Base-by-base conservation (phyloP, 2,113 vertebrate genomes). In the Larimichthys crocea region DNA sequence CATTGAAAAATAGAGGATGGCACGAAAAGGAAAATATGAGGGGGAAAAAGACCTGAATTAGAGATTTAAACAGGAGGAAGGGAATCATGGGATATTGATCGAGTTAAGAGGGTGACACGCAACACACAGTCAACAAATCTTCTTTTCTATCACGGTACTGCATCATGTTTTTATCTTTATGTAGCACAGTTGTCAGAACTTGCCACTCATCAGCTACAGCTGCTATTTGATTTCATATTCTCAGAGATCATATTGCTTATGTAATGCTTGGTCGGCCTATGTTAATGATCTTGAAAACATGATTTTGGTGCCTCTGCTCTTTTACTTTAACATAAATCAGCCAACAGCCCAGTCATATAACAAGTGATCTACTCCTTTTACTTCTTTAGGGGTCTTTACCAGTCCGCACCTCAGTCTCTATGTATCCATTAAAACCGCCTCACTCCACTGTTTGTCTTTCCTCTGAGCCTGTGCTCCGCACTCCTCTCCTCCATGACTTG, bases 401-500 rank as follows among this genome's bases (percentile, higher is more conserved):
- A 3, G 31, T 29, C 60, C 49, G 31, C 16, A 50, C 7, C 29
- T 53, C 22, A 22, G 46, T 50, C 24, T 60, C 42, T 76, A 6
- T 10, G 20, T 8, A 53, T 48, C 3, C 29, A 59, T 50, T 35
- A 44, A 20, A 35, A 22, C 42, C 48, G 11, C 11, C 22, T 44
- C 15, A 8, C 63, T 55, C 26, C 60, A 10, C 49, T 29, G 31
- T 35, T 31, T 79, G 40, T 65, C 66, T 65, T 20, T 70, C 24
- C 56, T 48, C 14, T 62, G 60, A 10, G 22, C 42, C 72, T 66
- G 60, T 44, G 46, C 62, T 14, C 48, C 26, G 74, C 55, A 15
- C 60, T 61, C 16, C 20, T 68, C 59, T 74, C 76, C 86, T 83
- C 74, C 40, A 12, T 46, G 53, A 64, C 71, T 66, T 22, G 57